Conservation (phyloP, 2,888 invertebrate genomes). For the Cantharis nigra region DNA sequence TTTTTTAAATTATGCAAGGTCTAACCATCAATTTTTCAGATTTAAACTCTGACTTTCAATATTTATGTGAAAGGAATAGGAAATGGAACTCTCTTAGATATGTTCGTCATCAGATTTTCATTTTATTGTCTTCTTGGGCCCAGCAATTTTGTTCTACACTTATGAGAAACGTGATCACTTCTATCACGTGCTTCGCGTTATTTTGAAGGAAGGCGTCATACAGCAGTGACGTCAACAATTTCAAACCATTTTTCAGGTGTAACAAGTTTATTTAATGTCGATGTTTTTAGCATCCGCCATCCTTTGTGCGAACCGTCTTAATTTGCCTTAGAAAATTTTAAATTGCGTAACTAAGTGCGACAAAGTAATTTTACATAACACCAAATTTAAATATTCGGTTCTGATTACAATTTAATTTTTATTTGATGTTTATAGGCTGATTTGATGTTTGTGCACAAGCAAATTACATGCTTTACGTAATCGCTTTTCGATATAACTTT, state of each 20-base stretch:
- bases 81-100: neutral
- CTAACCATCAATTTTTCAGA: neutral
- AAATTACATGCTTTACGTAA: neutral
- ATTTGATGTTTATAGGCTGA: neutral
- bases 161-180: conserved; percentile 20
- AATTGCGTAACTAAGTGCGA: neutral
- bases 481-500: neutral
- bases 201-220: conserved; percentile 14
- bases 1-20: neutral
- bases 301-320: neutral
- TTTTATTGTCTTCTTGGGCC: conserved; percentile 14
- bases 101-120: conserved; percentile 8
- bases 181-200: conserved; percentile 12
- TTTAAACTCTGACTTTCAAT: neutral
- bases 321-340: neutral
- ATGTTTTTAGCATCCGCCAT: neutral
- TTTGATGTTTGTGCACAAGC: neutral
- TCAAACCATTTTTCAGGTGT: conserved; percentile 12
- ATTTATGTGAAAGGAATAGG: conserved; percentile 4
- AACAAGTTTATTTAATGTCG: neutral
- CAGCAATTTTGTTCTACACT: conserved; percentile 11
- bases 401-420: neutral
- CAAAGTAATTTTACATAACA: neutral
- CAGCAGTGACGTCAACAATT: conserved; percentile 7
- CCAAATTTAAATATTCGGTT: neutral